Conservation (phyloP, 2,113 vertebrate species). For the Panthera tigris region DNA sequence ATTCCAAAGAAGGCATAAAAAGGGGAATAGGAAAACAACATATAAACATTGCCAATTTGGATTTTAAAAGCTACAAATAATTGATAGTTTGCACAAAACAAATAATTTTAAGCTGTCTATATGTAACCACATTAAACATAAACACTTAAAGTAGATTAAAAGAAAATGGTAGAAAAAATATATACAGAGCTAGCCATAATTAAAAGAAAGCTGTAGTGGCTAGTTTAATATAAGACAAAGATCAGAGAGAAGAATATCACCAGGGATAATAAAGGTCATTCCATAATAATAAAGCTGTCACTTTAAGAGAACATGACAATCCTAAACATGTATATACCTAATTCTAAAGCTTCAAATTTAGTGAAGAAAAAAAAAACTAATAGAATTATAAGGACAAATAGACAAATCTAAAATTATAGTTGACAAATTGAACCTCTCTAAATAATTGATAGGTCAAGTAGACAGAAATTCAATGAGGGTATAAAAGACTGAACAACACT, state of each 20-base stretch:
- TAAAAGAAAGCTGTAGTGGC: neutral
- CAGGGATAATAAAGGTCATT: neutral
- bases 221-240: neutral
- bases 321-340: neutral
- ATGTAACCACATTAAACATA: neutral
- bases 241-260: neutral
- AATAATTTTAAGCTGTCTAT: neutral
- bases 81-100: neutral
- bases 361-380: neutral
- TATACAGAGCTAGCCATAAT: neutral
- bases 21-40: neutral
- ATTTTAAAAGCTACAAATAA: neutral
- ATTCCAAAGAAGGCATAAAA: neutral
- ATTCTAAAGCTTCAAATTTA: neutral
- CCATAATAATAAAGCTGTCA: neutral
- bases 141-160: neutral
- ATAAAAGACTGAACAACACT: neutral
- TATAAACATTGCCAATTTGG: neutral
- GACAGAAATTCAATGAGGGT: neutral
- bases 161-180: neutral
- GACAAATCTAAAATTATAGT: neutral
- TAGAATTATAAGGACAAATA: neutral
- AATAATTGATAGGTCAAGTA: neutral
- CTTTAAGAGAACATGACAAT: neutral
- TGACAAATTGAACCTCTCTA: neutral